Evolutionary conservation across 2,113 vertebrate genomes (phyloP).

Genomic region (Galemys pyrenaicus): DNA sequence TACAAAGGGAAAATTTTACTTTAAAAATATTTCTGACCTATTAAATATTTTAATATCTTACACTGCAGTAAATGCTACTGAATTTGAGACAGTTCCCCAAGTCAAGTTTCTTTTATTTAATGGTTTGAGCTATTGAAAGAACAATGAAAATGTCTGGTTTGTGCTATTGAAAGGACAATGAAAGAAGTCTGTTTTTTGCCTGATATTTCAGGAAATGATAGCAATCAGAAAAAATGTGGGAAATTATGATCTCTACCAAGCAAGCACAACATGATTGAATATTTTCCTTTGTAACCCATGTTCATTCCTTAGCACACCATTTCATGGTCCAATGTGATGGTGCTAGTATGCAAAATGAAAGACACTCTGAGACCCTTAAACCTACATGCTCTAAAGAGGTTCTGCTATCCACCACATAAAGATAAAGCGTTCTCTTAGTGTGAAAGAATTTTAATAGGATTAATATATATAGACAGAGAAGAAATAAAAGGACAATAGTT

Average conservation of each 20-base stretch:
- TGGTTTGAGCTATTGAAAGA: neutral
- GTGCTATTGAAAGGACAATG: neutral
- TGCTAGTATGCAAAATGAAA: no score
- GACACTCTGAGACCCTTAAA: no score
- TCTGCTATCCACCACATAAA: no score
- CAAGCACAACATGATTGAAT: neutral
- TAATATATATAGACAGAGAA: no score
- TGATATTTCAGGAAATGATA: neutral
- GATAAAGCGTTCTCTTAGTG: no score
- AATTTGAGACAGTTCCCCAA: neutral
- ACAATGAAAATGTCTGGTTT: neutral
- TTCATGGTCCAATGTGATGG: neutral
- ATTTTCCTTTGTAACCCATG: neutral
- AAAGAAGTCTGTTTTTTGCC: neutral
- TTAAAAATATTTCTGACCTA: constrained; percentile 5
- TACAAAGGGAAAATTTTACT: neutral
- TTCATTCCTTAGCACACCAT: neutral
- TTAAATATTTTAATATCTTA: neutral
- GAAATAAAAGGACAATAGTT: no score
- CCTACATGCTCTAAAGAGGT: no score
- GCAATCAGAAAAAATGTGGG: neutral
- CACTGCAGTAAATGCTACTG: neutral
- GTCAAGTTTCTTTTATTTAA: neutral
- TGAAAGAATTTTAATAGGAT: no score
- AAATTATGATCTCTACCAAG: neutral